A percentile compares a stretch with the other conserved stretches of the same genome.
Evolutionary conservation across 2,797 vertebrate species (phyloP).

Genomic region (Amblyraja radiata): DNA sequence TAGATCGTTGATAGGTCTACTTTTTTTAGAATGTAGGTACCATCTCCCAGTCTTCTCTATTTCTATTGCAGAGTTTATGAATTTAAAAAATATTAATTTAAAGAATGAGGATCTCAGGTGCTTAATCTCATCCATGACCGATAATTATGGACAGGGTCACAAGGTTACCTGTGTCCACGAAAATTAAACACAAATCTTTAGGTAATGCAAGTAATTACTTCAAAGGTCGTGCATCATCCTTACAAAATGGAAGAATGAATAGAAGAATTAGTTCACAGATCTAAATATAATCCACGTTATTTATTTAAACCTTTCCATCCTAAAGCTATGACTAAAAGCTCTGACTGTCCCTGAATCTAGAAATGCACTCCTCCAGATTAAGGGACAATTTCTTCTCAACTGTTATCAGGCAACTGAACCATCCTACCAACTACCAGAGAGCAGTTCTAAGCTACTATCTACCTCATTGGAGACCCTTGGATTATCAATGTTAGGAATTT

Average conservation of each 20-base stretch:
- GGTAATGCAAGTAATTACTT: neutral
- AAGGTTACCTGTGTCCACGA: neutral
- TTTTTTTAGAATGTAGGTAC: neutral
- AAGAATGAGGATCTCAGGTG: neutral
- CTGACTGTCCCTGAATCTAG: too few species aligned
- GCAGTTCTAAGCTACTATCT: too few species aligned
- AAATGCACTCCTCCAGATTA: too few species aligned
- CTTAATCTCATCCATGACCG: neutral
- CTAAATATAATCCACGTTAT: neutral
- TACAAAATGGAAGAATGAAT: neutral
- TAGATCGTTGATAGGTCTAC: neutral
- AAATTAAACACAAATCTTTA: neutral
- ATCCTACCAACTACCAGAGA: too few species aligned
- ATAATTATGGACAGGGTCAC: neutral
- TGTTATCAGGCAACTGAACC: too few species aligned
- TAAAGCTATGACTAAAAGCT: neutral
- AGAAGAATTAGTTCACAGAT: neutral
- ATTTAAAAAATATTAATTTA: neutral
- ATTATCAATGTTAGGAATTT: too few species aligned
- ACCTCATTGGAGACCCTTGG: too few species aligned
- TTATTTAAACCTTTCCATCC: neutral
- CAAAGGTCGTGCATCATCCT: neutral
- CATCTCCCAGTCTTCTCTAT: neutral
- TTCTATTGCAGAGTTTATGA: neutral
- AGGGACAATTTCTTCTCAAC: too few species aligned